Evolutionary conservation across 2,113 vertebrate genomes (phyloP).

Genomic region (Choloepus hoffmanni): DNA sequence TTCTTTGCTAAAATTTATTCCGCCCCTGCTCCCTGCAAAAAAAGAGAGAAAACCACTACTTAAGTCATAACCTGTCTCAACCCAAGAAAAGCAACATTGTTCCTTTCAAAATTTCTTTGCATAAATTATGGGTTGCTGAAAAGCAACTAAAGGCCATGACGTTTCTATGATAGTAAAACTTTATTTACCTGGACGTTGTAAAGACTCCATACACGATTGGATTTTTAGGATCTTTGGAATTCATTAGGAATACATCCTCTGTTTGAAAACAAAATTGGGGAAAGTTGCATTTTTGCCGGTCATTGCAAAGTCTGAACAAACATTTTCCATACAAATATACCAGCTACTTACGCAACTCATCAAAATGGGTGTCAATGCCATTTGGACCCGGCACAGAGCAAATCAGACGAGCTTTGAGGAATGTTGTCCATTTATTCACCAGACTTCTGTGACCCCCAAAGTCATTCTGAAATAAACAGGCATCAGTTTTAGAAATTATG

Average conservation of each 20-base stretch:
- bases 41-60: slow-evolving; percentile 30
- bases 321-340: background rate
- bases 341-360: slow-evolving; percentile 95
- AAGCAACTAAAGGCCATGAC: slow-evolving; percentile 53
- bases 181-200: slow-evolving; percentile 96
- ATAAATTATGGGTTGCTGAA: slow-evolving; percentile 53
- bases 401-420: slow-evolving; percentile 96
- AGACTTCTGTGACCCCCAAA: slow-evolving; percentile 98
- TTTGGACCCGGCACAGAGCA: slow-evolving; percentile 97
- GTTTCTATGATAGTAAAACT: slow-evolving; percentile 30
- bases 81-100: slow-evolving; percentile 60
- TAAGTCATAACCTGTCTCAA: slow-evolving; percentile 66
- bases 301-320: slow-evolving; percentile 42
- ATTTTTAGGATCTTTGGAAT: slow-evolving; percentile 98
- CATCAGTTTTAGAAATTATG: background rate
- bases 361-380: slow-evolving; percentile 99
- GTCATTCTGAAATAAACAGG: slow-evolving; percentile 92
- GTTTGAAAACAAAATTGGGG: slow-evolving; percentile 78
- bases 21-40: no score
- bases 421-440: slow-evolving; percentile 99
- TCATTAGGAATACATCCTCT: slow-evolving; percentile 99
- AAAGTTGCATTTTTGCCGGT: slow-evolving; percentile 49
- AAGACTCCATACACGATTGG: slow-evolving; percentile 97
- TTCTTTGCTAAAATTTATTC: slow-evolving; percentile 36
- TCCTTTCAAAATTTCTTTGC: slow-evolving; percentile 68